These are phyloP conservation scores for Heteractis magnifica DNA, from an alignment of 92 coral and sea anemone species.

Conservation along the genomic window DNA sequence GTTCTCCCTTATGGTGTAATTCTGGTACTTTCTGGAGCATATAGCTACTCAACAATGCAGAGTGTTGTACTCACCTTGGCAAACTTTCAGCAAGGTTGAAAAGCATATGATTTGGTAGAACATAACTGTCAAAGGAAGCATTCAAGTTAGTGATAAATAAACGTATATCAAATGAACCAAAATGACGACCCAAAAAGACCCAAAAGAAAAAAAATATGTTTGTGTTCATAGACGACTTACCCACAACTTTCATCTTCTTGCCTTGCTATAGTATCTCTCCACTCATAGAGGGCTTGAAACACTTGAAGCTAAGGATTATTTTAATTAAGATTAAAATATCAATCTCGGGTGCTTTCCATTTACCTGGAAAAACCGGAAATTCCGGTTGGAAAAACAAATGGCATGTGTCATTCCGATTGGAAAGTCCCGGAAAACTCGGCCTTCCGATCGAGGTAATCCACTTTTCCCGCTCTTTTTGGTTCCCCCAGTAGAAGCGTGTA, in stretches of 20 bases:
- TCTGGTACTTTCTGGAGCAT: not conserved
- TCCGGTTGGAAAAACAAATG: too few species aligned
- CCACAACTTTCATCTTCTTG: slow-evolving; percentile 96
- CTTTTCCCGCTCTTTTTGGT: too few species aligned
- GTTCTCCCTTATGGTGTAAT: too few species aligned
- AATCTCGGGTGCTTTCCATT: not conserved
- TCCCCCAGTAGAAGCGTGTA: too few species aligned
- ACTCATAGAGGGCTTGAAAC: slow-evolving; percentile 73
- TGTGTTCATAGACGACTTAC: slow-evolving; percentile 35
- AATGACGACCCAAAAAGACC: not conserved
- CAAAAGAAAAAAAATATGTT: not conserved
- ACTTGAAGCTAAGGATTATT: slow-evolving; percentile 58
- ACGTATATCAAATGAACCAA: not conserved
- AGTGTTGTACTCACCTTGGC: slow-evolving; percentile 60
- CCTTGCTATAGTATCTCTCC: slow-evolving; percentile 90
- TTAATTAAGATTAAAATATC: not conserved
- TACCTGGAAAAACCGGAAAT: too few species aligned
- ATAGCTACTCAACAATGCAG: not conserved
- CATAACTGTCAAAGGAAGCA: slow-evolving; percentile 48
- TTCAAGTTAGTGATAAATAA: not conserved
- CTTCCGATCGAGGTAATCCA: too few species aligned
- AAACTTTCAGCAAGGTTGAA: slow-evolving; percentile 80
- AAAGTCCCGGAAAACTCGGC: too few species aligned
- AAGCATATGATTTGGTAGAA: slow-evolving; percentile 96
- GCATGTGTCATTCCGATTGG: too few species aligned